Percentiles rank a stretch among this genome's conserved stretches.
phyloP scores from a whole-genome alignment of 2,797 vertebrate species.

The Natrix natrix region DNA sequence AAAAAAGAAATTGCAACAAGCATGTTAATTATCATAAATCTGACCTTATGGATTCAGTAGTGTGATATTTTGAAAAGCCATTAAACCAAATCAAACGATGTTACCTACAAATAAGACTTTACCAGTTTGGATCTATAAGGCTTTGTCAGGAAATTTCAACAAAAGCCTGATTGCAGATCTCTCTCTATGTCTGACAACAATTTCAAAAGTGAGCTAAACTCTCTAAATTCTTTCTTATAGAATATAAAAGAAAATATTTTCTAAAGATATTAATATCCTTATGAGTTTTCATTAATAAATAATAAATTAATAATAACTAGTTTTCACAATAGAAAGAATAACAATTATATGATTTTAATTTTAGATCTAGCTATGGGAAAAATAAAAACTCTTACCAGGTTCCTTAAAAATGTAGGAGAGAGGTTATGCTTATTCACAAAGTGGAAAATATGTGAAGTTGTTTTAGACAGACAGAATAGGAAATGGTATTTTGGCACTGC shows the following conservation, averaged over 20 bases:
- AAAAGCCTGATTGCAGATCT: not conserved
- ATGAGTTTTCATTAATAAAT: not conserved
- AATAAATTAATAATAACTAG: not conserved
- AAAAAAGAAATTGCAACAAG: not conserved
- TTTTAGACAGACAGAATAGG: not conserved
- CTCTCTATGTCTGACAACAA: not conserved
- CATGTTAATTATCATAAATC: constrained; percentile 15
- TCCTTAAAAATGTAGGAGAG: constrained; percentile 19
- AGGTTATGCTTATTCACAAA: not conserved
- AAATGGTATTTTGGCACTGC: not conserved
- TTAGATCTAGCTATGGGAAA: constrained; percentile 18
- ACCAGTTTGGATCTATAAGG: not conserved
- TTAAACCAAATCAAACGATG: not conserved
- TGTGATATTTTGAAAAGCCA: constrained; percentile 1
- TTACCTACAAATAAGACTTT: not conserved
- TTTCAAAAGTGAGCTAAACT: not conserved
- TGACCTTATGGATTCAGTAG: not conserved
- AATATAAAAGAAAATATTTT: not conserved
- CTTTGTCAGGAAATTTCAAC: not conserved
- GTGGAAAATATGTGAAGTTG: not conserved
- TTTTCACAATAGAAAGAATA: not conserved
- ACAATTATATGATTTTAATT: constrained; percentile 19
- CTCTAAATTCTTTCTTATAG: not conserved
- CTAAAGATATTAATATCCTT: not conserved
- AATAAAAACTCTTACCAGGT: not conserved